phyloP scores from a whole-genome alignment of 1,140 invertebrate genomes.

The Hycleus phaleratus region DNA sequence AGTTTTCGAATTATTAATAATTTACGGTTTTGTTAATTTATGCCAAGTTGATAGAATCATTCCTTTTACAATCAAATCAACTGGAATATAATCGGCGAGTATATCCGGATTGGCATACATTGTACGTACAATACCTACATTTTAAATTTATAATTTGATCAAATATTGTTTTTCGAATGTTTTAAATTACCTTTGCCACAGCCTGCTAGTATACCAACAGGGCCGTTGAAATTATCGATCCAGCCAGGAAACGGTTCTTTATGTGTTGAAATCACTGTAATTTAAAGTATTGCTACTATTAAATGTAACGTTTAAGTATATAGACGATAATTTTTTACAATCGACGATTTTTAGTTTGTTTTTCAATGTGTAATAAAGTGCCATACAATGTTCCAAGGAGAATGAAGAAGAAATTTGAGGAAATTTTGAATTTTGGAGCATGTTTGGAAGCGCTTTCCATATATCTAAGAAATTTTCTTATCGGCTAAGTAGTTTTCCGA shows the following conservation, averaged over 20 bases:
- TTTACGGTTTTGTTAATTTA: conserved; percentile 33
- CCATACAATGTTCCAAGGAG: too few species aligned
- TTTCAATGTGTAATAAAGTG: too few species aligned
- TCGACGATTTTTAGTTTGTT: background rate
- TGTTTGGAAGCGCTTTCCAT: too few species aligned
- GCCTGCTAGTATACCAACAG: conserved; percentile 66
- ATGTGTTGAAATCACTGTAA: conserved; percentile 56
- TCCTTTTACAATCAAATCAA: conserved; percentile 76
- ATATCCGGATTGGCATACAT: conserved; percentile 56
- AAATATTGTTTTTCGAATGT: background rate
- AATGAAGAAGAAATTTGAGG: too few species aligned
- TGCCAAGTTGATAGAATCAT: conserved; percentile 70
- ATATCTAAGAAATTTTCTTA: too few species aligned
- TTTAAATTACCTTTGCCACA: conserved; percentile 58
- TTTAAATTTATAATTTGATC: conserved; percentile 11
- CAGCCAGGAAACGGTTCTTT: conserved; percentile 69
- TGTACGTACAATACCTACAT: conserved; percentile 59
- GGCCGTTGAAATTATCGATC: conserved; percentile 94
- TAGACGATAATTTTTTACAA: background rate
- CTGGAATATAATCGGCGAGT: conserved; percentile 74
- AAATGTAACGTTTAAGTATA: background rate
- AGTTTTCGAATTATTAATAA: too few species aligned
- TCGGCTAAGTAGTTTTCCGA: too few species aligned
- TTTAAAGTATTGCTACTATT: background rate
- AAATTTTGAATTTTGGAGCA: too few species aligned